phyloP scores from a whole-genome alignment of 2,113 vertebrate species.

The Trogon melanurus region DNA sequence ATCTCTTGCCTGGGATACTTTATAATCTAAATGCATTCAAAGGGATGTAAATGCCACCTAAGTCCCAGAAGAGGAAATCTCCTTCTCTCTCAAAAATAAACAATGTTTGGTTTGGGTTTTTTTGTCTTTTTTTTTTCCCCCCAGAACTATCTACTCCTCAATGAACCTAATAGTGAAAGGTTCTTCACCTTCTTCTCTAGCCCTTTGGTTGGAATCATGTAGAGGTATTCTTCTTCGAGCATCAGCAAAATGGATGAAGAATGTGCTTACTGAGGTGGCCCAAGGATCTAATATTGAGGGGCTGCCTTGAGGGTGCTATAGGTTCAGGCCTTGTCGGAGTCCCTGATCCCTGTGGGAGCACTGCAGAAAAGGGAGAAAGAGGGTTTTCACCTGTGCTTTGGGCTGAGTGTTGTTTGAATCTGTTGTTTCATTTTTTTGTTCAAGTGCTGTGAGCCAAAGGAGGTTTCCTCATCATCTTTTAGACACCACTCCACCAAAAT shows the following conservation, averaged over 20 bases:
- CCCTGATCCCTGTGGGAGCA: neutral
- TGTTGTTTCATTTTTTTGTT: neutral
- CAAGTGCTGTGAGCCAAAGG: neutral
- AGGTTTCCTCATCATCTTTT: neutral
- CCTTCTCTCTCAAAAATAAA: neutral
- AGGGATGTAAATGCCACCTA: neutral
- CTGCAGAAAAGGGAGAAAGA: neutral
- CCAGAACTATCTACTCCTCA: neutral
- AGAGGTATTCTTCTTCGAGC: neutral
- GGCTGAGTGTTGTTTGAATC: neutral
- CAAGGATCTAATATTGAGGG: neutral
- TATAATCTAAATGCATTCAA: neutral
- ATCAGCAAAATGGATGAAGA: neutral
- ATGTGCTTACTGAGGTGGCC: neutral
- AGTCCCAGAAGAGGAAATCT: neutral
- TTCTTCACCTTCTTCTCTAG: neutral
- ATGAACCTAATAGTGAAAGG: neutral
- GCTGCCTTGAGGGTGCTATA: neutral
- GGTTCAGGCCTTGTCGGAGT: neutral
- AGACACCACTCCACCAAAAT: neutral
- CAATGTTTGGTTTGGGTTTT: neutral
- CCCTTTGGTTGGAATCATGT: neutral
- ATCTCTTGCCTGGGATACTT: neutral
- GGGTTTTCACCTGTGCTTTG: fast-evolving
- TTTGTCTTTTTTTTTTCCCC: too few relatives aligned